Conservation (phyloP, 2,797 vertebrate genomes). For the Rallus crepitans region DNA sequence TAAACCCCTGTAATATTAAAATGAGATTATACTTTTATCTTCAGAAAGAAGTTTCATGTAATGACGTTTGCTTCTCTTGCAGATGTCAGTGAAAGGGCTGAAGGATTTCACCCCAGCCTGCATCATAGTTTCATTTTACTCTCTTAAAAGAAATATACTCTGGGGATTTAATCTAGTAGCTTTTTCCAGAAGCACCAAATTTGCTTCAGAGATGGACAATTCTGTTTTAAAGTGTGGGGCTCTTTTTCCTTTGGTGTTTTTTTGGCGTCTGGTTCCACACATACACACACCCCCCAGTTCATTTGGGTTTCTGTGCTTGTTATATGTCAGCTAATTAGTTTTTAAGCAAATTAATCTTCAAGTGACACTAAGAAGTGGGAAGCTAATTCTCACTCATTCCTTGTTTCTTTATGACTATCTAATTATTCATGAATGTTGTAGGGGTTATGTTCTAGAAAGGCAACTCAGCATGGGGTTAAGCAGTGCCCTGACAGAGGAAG, state of each 20-base stretch:
- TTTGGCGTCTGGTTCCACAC: not conserved
- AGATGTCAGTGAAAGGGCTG: not conserved
- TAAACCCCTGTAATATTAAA: not conserved
- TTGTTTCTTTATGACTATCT: conserved; percentile 13
- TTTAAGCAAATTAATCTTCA: conserved; percentile 62
- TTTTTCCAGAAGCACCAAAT: not conserved
- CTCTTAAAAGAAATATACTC: not conserved
- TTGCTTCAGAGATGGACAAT: not conserved
- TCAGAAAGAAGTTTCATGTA: not conserved
- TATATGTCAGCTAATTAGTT: conserved; percentile 35
- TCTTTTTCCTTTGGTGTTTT: not conserved
- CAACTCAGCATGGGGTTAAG: conserved; percentile 7
- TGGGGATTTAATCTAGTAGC: not conserved
- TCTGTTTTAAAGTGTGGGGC: not conserved
- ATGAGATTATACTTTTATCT: not conserved
- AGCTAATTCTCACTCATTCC: conserved; percentile 35
- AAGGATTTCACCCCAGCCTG: not conserved
- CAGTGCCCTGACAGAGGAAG: not conserved
- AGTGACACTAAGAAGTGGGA: conserved; percentile 27
- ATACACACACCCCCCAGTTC: not conserved
- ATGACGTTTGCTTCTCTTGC: not conserved
- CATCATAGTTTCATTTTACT: not conserved
- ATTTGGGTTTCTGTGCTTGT: not conserved
- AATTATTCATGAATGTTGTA: conserved; percentile 50
- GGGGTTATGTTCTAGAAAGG: conserved; percentile 20